phyloP scores from a whole-genome alignment of 2,113 vertebrate species.

The Mungos mungo region DNA sequence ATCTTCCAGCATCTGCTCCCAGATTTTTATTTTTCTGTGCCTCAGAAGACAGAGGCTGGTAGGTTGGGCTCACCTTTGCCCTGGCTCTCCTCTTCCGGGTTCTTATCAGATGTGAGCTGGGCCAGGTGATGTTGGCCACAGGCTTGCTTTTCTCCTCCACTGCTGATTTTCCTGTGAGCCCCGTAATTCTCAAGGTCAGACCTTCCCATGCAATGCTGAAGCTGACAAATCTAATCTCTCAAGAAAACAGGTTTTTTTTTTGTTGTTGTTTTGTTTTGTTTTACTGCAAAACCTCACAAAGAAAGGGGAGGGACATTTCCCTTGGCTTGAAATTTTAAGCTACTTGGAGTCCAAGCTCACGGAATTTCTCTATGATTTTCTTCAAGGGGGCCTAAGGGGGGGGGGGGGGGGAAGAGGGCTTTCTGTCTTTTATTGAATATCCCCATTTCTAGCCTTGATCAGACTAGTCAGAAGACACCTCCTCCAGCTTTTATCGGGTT shows the following conservation, averaged over 20 bases:
- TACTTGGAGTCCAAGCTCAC: constrained; percentile 56
- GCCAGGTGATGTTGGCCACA: background rate
- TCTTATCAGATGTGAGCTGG: background rate
- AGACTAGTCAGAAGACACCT: constrained; percentile 9
- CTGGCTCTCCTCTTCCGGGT: background rate
- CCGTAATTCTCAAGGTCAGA: constrained; percentile 49
- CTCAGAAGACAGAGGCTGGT: background rate
- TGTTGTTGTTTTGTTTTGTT: too few relatives aligned
- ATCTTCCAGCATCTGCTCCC: background rate
- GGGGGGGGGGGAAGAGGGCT: background rate
- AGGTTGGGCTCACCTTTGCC: background rate
- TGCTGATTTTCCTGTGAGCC: constrained; percentile 41
- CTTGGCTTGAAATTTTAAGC: constrained; percentile 64
- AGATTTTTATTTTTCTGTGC: background rate
- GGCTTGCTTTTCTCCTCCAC: background rate
- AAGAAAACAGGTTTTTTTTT: constrained; percentile 62
- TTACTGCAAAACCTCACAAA: constrained; percentile 59
- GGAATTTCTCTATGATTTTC: constrained; percentile 47
- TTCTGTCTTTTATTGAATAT: constrained; percentile 38
- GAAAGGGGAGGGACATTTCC: constrained; percentile 35
- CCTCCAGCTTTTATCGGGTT: constrained; percentile 62
- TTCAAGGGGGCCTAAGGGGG: background rate
- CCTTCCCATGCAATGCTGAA: constrained; percentile 27
- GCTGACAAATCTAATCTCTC: constrained; percentile 53
- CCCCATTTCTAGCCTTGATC: constrained; percentile 8